Evolutionary conservation across 2,113 vertebrate species (phyloP).

Genomic region (Chrysemys picta): DNA sequence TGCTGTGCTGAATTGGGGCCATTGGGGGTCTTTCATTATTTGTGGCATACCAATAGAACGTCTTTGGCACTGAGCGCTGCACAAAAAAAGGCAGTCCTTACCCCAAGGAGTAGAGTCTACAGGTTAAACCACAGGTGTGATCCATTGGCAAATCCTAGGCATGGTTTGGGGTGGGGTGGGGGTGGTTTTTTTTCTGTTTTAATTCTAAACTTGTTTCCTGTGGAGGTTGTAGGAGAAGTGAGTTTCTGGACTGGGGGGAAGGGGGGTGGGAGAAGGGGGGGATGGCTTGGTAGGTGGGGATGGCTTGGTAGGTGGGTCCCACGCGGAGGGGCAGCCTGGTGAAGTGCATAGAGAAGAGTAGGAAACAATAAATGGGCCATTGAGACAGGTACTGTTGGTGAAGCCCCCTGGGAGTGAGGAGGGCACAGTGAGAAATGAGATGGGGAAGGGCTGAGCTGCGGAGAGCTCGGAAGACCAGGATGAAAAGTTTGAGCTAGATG

Average conservation of each 20-base stretch:
- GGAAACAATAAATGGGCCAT: neutral
- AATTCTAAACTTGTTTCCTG: neutral
- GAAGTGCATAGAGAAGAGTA: fast-evolving
- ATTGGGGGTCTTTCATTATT: neutral
- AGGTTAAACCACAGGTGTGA: neutral
- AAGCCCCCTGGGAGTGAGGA: neutral
- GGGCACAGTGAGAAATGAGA: neutral
- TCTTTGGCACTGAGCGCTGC: neutral
- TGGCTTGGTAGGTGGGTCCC: neutral
- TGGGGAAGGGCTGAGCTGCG: neutral
- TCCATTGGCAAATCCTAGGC: neutral
- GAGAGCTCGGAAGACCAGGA: fast-evolving
- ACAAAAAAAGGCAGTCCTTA: fast-evolving
- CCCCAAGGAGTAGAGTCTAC: neutral
- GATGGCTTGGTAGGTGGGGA: neutral
- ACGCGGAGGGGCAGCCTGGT: fast-evolving
- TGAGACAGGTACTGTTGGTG: fast-evolving
- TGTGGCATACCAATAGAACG: neutral
- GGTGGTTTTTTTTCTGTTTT: fast-evolving
- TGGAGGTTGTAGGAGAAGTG: neutral
- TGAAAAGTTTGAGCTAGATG: neutral
- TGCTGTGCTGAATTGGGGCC: fast-evolving
- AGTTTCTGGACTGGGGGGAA: fast-evolving
- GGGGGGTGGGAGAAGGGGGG: neutral
- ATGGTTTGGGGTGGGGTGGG: fast-evolving